Evolutionary conservation across 2,888 invertebrate species (phyloP).

Genomic region (Morinoia aosen): DNA sequence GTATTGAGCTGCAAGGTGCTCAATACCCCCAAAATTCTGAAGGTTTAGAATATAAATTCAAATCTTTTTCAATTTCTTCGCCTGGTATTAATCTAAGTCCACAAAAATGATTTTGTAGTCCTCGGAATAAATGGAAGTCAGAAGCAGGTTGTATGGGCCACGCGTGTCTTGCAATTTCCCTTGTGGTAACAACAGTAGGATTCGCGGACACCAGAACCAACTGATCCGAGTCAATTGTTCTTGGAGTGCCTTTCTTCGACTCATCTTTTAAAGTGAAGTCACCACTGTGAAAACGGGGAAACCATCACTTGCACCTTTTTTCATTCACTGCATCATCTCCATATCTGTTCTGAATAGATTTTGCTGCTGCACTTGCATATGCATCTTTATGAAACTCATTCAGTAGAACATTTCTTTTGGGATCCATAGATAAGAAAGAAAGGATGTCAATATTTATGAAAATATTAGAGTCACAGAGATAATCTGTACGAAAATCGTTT

Average conservation of each 20-base stretch:
- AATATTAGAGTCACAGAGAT: neutral
- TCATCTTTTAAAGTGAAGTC: neutral
- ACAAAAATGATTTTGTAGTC: too few species aligned
- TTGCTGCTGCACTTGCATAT: neutral
- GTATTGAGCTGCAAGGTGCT: neutral
- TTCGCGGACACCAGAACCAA: neutral
- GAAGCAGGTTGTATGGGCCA: neutral
- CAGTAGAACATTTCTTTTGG: neutral
- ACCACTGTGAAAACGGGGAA: neutral
- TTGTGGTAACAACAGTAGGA: neutral
- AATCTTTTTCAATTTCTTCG: too few species aligned
- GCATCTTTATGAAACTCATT: neutral
- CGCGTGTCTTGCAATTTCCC: neutral
- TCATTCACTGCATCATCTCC: neutral
- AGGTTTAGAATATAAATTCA: too few species aligned
- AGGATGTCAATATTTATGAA: neutral
- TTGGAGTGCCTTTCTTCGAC: neutral
- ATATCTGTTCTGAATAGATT: neutral
- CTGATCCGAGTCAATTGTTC: neutral
- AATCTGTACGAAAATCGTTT: too few species aligned
- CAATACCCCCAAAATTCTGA: too few species aligned
- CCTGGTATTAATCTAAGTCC: too few species aligned
- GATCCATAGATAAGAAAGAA: neutral
- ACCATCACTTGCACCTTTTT: neutral
- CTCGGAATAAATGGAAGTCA: too few species aligned